phyloP scores from a whole-genome alignment of 1,140 invertebrate genomes.

The Heliothis virescens region DNA sequence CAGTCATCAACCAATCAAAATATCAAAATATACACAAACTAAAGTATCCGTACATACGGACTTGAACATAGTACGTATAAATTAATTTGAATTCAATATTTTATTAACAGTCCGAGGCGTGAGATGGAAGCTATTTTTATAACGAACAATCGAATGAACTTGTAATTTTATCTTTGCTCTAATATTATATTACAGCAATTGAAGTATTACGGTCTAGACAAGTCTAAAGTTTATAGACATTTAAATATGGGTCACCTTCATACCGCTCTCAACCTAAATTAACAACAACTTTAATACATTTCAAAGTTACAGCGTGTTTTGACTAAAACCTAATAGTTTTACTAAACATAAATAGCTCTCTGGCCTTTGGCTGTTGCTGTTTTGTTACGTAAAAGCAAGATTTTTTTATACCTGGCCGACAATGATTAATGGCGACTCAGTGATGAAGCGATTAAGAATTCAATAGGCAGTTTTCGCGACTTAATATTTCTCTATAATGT shows the following conservation, averaged over 20 bases:
- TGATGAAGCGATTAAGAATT: conserved; percentile 36
- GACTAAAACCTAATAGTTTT: conserved; percentile 31
- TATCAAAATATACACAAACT: no score
- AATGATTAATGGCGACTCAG: conserved; percentile 31
- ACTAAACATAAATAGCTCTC: conserved; percentile 9
- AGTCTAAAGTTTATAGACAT: conserved; percentile 24
- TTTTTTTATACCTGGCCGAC: conserved; percentile 13
- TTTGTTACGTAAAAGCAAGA: conserved; percentile 21
- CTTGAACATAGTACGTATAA: no score
- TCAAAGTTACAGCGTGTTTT: conserved; percentile 33
- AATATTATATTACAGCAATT: conserved; percentile 31
- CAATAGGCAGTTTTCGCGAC: conserved; percentile 22
- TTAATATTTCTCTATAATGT: conserved; percentile 23
- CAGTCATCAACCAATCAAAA: no score
- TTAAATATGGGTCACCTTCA: conserved; percentile 29
- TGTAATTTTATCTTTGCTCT: conserved; percentile 1
- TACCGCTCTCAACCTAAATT: conserved; percentile 22
- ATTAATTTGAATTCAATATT: neutral
- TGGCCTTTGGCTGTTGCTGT: conserved; percentile 6
- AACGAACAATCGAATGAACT: conserved; percentile 8
- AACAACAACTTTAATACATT: conserved; percentile 36
- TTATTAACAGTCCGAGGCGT: conserved; percentile 3
- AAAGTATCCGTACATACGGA: no score
- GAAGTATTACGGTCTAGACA: conserved; percentile 32
- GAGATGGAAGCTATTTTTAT: conserved; percentile 22